phyloP scores from a whole-genome alignment of 2,888 invertebrate species.

The Ornithoptera priamus region DNA sequence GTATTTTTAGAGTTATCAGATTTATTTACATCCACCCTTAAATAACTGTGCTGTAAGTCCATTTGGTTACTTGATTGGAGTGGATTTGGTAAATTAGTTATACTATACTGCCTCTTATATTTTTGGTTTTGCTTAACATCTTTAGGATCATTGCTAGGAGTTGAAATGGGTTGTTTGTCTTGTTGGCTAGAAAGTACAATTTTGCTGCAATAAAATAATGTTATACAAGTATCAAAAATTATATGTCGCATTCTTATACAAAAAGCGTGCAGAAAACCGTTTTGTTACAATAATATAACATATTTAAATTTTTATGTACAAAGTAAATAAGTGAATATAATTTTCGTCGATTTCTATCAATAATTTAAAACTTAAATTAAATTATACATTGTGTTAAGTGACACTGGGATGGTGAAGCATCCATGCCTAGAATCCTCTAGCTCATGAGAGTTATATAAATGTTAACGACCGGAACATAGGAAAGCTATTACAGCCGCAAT shows the following conservation, averaged over 20 bases:
- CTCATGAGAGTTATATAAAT: background rate
- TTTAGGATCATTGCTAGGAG: slow-evolving; percentile 11
- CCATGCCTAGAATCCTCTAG: background rate
- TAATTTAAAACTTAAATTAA: too few relatives aligned
- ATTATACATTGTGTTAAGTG: background rate
- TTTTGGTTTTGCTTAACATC: slow-evolving; percentile 34
- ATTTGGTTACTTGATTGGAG: slow-evolving; percentile 20
- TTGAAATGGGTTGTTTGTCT: background rate
- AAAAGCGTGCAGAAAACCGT: too few relatives aligned
- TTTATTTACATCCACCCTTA: slow-evolving; percentile 5
- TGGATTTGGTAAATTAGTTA: slow-evolving; percentile 54
- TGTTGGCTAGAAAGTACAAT: background rate
- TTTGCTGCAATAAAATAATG: slow-evolving; percentile 14
- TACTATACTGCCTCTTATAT: slow-evolving; percentile 55
- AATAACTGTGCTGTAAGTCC: background rate
- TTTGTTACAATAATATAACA: too few relatives aligned
- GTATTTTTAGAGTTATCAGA: background rate
- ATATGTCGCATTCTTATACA: too few relatives aligned
- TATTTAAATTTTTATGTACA: too few relatives aligned
- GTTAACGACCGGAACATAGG: background rate
- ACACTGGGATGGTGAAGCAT: background rate
- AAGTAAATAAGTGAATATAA: too few relatives aligned
- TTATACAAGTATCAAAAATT: background rate
- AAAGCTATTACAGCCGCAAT: background rate
- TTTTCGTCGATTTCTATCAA: too few relatives aligned